A percentile compares a stretch with the other conserved stretches of the same genome.
Evolutionary conservation across 2,797 vertebrate genomes (phyloP).

Genomic region (Ibycter americanus): DNA sequence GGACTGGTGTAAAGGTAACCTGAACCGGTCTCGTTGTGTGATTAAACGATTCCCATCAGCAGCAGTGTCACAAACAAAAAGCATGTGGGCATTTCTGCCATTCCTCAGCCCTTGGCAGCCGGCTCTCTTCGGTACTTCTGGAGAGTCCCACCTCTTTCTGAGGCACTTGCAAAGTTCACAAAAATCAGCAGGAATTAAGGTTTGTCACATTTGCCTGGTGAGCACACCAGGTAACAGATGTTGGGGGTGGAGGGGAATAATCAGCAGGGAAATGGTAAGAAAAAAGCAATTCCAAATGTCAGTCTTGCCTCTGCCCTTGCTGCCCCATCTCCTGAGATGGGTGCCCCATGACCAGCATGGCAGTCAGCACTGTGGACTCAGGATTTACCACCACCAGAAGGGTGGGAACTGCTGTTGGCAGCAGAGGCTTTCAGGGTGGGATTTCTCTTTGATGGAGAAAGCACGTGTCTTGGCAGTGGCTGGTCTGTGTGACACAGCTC

Average conservation of each 20-base stretch:
- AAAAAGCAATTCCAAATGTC: neutral
- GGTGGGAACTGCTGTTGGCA: neutral
- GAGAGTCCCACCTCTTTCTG: neutral
- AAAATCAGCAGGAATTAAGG: neutral
- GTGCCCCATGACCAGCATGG: neutral
- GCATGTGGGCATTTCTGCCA: slow-evolving; percentile 30
- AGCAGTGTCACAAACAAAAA: neutral
- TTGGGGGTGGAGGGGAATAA: neutral
- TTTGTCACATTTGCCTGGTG: neutral
- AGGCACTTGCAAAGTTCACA: neutral
- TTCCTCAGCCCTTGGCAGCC: neutral
- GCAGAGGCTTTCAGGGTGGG: neutral
- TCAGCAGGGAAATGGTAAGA: neutral
- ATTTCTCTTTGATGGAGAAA: neutral
- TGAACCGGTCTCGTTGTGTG: rapidly evolving
- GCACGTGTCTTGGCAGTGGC: neutral
- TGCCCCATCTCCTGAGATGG: neutral
- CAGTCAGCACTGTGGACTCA: rapidly evolving
- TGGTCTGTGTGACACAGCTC: neutral
- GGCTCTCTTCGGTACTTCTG: neutral
- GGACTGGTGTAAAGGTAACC: neutral
- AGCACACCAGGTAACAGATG: neutral
- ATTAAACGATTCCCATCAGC: neutral
- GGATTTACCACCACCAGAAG: neutral
- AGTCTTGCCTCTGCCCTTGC: neutral